Evolutionary conservation across 2,797 vertebrate genomes (phyloP).

Genomic region (Mus minutoides): DNA sequence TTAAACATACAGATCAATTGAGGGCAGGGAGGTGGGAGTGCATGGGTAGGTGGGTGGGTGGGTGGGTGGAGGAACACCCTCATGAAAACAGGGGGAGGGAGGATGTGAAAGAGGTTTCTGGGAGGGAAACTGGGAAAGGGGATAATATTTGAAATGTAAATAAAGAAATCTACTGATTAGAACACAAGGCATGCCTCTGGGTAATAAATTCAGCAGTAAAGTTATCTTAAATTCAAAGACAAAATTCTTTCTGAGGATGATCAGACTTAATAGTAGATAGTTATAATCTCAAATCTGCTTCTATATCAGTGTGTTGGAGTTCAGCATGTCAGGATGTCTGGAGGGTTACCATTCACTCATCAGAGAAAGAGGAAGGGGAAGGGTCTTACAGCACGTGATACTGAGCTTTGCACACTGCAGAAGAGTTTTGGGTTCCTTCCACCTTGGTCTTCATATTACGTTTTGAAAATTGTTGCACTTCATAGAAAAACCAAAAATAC

Average conservation of each 20-base stretch:
- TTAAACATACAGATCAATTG: neutral
- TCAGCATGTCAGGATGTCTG: neutral
- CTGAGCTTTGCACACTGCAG: neutral
- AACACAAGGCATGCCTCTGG: neutral
- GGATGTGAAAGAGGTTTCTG: too few relatives aligned
- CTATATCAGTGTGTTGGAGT: neutral
- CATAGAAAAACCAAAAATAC: neutral
- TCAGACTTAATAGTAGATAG: neutral
- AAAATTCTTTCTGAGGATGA: neutral
- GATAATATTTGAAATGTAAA: too few relatives aligned
- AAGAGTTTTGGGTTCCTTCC: neutral
- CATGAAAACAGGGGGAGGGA: too few relatives aligned
- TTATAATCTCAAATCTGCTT: neutral
- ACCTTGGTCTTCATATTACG: fast-evolving
- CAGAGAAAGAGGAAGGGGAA: neutral
- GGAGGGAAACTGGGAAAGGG: too few relatives aligned
- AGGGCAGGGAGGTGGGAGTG: too few relatives aligned
- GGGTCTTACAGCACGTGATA: neutral
- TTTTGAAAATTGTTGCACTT: neutral
- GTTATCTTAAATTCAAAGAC: constrained; percentile 26
- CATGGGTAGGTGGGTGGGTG: too few relatives aligned
- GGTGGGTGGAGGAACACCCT: too few relatives aligned
- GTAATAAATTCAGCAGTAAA: constrained; percentile 56
- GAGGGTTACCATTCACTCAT: neutral
- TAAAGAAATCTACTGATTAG: neutral